A percentile compares a stretch with the other conserved stretches of the same genome.
Conservation (phyloP, 2,113 vertebrate species). For the Aegypius monachus region DNA sequence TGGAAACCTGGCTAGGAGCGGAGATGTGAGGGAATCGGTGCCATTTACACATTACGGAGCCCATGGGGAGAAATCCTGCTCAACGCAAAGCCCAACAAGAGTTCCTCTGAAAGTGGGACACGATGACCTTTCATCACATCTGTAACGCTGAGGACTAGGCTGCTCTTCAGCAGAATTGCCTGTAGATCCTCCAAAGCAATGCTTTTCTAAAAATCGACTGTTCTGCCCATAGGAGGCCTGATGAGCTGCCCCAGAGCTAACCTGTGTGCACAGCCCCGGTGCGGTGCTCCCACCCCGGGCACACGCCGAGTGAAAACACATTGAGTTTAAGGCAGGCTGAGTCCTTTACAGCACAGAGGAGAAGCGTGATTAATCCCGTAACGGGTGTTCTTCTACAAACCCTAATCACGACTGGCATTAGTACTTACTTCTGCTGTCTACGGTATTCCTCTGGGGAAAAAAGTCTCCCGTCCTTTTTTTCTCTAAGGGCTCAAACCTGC, state of each 20-base stretch:
- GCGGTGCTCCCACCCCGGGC: not conserved
- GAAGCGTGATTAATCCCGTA: not conserved
- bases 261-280: not conserved
- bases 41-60: not conserved
- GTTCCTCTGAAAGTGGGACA: not conserved
- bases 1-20: not conserved
- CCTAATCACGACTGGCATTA: not conserved
- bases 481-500: not conserved
- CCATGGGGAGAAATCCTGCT: not conserved
- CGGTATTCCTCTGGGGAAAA: not conserved
- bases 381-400: not conserved
- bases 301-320: not conserved
- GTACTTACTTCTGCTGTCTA: not conserved
- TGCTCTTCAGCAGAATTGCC: not conserved
- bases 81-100: not conserved
- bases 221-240: not conserved
- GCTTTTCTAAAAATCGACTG: not conserved
- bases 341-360: not conserved
- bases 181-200: not conserved
- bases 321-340: not conserved
- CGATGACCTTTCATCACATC: rapidly evolving
- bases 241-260: not conserved
- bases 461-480: not conserved
- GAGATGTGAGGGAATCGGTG: not conserved
- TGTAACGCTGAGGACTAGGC: rapidly evolving